phyloP scores from a whole-genome alignment of 2,113 vertebrate genomes.

The Dermatemys mawii region DNA sequence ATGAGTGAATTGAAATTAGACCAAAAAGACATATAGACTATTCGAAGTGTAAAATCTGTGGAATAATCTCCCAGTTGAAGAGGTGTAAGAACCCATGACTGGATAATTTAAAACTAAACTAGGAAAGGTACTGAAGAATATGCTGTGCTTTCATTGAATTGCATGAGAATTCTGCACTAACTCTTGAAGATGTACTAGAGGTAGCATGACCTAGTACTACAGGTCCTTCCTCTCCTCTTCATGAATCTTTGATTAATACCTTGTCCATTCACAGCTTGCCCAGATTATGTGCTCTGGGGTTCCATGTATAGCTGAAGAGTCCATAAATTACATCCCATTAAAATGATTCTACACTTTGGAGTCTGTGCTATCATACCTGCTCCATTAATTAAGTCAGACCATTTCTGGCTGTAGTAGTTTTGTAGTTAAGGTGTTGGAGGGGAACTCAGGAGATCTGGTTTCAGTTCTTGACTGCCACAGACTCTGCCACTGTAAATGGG shows the following conservation, averaged over 20 bases:
- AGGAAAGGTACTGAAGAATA: background rate
- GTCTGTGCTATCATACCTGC: background rate
- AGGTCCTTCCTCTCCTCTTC: background rate
- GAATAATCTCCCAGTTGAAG: background rate
- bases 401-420: background rate
- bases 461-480: background rate
- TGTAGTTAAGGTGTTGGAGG: background rate
- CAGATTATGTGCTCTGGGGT: background rate
- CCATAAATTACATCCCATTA: background rate
- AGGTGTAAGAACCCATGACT: background rate
- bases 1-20: background rate
- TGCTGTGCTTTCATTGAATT: background rate
- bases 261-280: background rate
- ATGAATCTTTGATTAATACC: background rate
- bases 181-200: background rate
- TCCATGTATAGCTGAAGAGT: background rate
- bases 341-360: background rate
- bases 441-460: background rate
- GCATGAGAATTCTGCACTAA: background rate
- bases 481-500: background rate
- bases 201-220: background rate
- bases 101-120: background rate
- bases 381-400: background rate
- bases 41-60: background rate
- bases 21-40: background rate